Evolutionary conservation across 2,113 vertebrate species (phyloP).

Genomic region (Mola mola): DNA sequence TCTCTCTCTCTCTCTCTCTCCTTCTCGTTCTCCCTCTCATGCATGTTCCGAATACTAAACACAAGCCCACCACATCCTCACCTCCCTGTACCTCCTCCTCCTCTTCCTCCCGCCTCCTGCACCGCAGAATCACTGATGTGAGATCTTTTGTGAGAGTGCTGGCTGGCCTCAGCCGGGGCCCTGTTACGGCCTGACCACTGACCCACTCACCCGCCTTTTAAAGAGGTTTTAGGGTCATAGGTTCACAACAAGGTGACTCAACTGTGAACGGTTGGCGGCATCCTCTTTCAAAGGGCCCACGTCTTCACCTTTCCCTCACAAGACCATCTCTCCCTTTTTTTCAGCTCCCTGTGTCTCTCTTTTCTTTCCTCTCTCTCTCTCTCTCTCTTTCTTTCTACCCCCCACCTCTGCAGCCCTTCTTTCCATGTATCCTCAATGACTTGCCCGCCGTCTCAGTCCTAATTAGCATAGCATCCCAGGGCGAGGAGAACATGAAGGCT

Average conservation of each 20-base stretch:
- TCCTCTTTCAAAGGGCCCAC: slow-evolving; percentile 77
- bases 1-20: too few relatives aligned
- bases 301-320: slow-evolving; percentile 66
- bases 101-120: slow-evolving; percentile 47
- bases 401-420: slow-evolving; percentile 12
- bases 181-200: slow-evolving; percentile 76
- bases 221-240: slow-evolving; percentile 79
- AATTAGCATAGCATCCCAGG: slow-evolving; percentile 81
- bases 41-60: slow-evolving; percentile 61
- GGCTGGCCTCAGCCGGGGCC: slow-evolving; percentile 64
- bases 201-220: slow-evolving; percentile 77
- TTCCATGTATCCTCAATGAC: slow-evolving; percentile 62
- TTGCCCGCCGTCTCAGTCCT: slow-evolving; percentile 63
- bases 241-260: slow-evolving; percentile 82
- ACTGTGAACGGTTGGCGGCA: slow-evolving; percentile 71
- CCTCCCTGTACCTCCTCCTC: slow-evolving; percentile 49
- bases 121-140: slow-evolving; percentile 72
- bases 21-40: slow-evolving; percentile 22
- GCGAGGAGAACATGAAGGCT: slow-evolving; percentile 74
- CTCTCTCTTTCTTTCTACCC: slow-evolving; percentile 7
- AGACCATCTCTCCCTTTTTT: slow-evolving; percentile 20
- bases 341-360: slow-evolving; percentile 19
- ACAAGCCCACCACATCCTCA: slow-evolving; percentile 40
- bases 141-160: slow-evolving; percentile 67
- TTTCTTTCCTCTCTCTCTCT: slow-evolving; percentile 35